These are phyloP conservation scores for Jaculus jaculus DNA, from an alignment of 2,113 vertebrate genomes.

Conservation along the genomic window DNA sequence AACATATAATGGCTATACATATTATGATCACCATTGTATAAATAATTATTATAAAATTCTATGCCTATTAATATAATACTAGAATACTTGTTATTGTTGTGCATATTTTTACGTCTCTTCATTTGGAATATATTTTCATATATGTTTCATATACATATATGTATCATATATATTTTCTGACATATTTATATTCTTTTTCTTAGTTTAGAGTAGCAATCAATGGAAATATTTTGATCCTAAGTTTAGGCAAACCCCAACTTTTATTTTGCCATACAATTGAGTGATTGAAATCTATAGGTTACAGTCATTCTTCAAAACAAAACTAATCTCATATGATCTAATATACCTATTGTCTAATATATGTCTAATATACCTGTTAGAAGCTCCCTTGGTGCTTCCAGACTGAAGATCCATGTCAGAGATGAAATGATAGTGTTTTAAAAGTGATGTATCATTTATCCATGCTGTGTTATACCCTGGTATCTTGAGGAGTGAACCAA, in stretches of 20 bases:
- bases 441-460: background rate
- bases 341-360: too few relatives aligned
- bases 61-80: background rate
- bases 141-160: too few relatives aligned
- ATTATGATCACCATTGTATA: background rate
- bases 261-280: background rate
- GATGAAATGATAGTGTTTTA: background rate
- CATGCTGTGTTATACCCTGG: background rate
- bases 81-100: background rate
- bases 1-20: rapidly evolving
- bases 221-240: background rate
- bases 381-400: too few relatives aligned
- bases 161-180: background rate
- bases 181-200: background rate
- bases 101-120: background rate
- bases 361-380: too few relatives aligned
- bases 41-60: background rate
- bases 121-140: background rate
- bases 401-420: background rate
- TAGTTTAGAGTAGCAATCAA: background rate
- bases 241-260: background rate
- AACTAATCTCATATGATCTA: background rate
- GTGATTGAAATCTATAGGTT: background rate
- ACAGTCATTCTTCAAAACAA: background rate
- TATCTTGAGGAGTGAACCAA: too few relatives aligned